A percentile compares a stretch with the other conserved stretches of the same genome.
phyloP scores from a whole-genome alignment of 1,140 invertebrate genomes.

The Zaprionus capensis region DNA sequence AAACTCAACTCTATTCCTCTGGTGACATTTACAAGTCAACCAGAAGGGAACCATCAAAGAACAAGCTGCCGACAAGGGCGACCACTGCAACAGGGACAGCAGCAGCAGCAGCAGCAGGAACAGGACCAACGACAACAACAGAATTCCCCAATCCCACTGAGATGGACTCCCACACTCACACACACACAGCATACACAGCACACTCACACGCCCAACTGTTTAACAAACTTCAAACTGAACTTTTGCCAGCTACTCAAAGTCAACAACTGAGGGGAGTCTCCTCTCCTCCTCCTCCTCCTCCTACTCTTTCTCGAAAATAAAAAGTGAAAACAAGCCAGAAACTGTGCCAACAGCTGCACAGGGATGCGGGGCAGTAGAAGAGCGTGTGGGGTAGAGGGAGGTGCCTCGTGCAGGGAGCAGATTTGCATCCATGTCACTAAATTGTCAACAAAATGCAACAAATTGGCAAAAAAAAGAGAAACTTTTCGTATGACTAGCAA shows the following conservation, averaged over 20 bases:
- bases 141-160: slow-evolving; percentile 11
- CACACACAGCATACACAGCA: not conserved
- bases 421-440: slow-evolving; percentile 63
- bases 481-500: slow-evolving; percentile 72
- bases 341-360: slow-evolving; percentile 35
- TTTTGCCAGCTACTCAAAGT: slow-evolving; percentile 69
- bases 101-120: not conserved
- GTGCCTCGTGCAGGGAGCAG: not conserved
- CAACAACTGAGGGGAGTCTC: slow-evolving; percentile 59
- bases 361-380: not conserved
- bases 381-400: not conserved
- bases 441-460: slow-evolving; percentile 78
- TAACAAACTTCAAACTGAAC: slow-evolving; percentile 60
- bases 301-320: not conserved
- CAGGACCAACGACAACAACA: not conserved
- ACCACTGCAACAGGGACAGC: not conserved
- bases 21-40: slow-evolving; percentile 24
- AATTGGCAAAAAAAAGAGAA: slow-evolving; percentile 63
- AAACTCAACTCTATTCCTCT: slow-evolving; percentile 17
- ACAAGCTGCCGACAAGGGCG: slow-evolving; percentile 21
- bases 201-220: slow-evolving; percentile 58
- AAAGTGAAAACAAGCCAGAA: slow-evolving; percentile 50
- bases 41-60: slow-evolving; percentile 35
- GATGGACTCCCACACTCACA: slow-evolving; percentile 16
- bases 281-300: slow-evolving; percentile 5